Conservation (phyloP, 2,888 invertebrate species). For the Falcaria lacertinaria region DNA sequence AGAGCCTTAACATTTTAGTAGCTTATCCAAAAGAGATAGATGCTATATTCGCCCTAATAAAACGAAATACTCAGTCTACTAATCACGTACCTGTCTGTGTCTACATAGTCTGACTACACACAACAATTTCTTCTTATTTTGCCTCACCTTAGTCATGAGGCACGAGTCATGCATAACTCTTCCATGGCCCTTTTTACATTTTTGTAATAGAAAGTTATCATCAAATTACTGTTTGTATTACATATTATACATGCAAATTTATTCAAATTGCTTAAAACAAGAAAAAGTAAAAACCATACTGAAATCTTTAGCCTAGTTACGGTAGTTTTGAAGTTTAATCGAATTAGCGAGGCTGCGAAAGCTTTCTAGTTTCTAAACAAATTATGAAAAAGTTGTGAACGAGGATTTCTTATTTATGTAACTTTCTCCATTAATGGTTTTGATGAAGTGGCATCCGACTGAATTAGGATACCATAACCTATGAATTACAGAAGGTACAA, state of each 20-base stretch:
- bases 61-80: too few relatives aligned
- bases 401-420: slow-evolving; percentile 23
- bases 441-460: background rate
- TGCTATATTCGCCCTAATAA: too few relatives aligned
- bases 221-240: background rate
- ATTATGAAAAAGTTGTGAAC: slow-evolving; percentile 27
- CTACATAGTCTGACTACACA: too few relatives aligned
- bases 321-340: slow-evolving; percentile 12
- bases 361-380: slow-evolving; percentile 18
- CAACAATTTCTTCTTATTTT: too few relatives aligned
- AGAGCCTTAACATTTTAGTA: too few relatives aligned
- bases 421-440: slow-evolving; percentile 24
- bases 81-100: too few relatives aligned
- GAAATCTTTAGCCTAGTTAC: background rate
- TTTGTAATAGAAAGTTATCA: background rate
- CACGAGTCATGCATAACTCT: too few relatives aligned
- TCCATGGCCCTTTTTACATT: background rate
- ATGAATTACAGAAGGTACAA: too few relatives aligned
- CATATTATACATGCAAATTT: background rate
- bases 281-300: background rate
- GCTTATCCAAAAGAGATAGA: too few relatives aligned
- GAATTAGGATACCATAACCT: background rate
- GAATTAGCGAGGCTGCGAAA: slow-evolving; percentile 11
- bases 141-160: too few relatives aligned
- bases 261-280: background rate